Evolutionary conservation across 2,888 invertebrate genomes (phyloP), one percentile per base, ranked within the genome.

Genomic region (Camptogramma bilineatum): DNA sequence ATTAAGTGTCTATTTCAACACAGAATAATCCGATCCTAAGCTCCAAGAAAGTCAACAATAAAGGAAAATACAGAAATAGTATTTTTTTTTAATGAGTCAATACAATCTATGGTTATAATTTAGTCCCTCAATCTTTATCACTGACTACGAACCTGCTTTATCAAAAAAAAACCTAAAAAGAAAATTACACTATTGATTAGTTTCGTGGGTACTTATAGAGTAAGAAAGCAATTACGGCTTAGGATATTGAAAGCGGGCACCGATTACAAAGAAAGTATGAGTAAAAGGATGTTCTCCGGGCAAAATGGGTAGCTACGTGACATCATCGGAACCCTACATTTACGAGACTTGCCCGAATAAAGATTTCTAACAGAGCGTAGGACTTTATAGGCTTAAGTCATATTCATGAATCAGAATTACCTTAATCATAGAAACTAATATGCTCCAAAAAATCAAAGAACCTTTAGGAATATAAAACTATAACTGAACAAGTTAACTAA

Each of bases 141-240:
- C 59, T 21, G 1, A 1, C 13, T 60, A 39, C 53, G 28, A 39
- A 8, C 18, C 59, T 60, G 53, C 39, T 39, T 21, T 4, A 47
- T 24, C 34, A 21, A 53, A 53, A 50, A 34, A 18, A 53, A 17
- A 42, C 13, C 18, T 13, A 24, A 60, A 61, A 50, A 55, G 39
- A 52, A 63, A 56, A 63, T 57, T 24, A 57, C 52, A 48, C 46
- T 63, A 63, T 63, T 63, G 57, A 63, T 57, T 57, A 53, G 54
- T 53, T 48, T 52, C 48, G 34, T 21, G 21, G 57, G 34, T 42
- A 53, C 52, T 54, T 54, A 39, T 50, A 44, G 18, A 51, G 50
- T 44, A 61, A 54, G 42, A 50, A 60, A 61, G 50, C 54, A 61
- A 61, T 54, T 61, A 61, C 44, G 50, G 50, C 50, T 48, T 17